A percentile compares a stretch with the other conserved stretches of the same genome.
Evolutionary conservation across 2,888 invertebrate genomes (phyloP).

Genomic region (Drosophila anomelani): DNA sequence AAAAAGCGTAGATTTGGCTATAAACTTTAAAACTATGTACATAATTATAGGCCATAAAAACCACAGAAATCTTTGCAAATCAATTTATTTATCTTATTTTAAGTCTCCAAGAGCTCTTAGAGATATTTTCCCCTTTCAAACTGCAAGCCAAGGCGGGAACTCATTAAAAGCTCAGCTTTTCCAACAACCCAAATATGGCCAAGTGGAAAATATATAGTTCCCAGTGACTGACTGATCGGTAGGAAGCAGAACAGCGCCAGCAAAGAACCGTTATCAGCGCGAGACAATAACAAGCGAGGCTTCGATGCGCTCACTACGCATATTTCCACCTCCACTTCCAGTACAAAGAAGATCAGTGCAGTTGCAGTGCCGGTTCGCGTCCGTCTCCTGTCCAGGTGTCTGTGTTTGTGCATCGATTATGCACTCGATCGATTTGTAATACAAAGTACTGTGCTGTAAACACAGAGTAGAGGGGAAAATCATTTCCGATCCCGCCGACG

Average conservation of each 20-base stretch:
- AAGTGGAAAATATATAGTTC: background rate
- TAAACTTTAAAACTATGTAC: background rate
- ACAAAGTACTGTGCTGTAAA: conserved; percentile 16
- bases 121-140: background rate
- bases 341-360: conserved; percentile 59
- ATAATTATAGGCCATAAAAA: background rate
- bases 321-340: conserved; percentile 42
- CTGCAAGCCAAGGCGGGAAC: background rate
- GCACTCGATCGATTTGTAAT: conserved; percentile 17
- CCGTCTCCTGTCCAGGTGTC: conserved; percentile 20
- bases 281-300: conserved; percentile 48
- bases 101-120: too few species aligned
- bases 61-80: background rate
- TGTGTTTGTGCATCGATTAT: conserved; percentile 22
- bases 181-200: conserved; percentile 12
- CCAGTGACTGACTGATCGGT: conserved; percentile 28
- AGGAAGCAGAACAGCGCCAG: conserved; percentile 23
- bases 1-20: background rate
- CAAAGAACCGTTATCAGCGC: conserved; percentile 70
- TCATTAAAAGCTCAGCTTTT: conserved; percentile 10
- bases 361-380: conserved; percentile 30
- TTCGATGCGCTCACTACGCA: conserved; percentile 26
- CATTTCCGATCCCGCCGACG: background rate
- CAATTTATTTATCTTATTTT: too few species aligned
- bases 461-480: conserved; percentile 11